A percentile compares a stretch with the other conserved stretches of the same genome.
phyloP scores from a whole-genome alignment of 2,888 invertebrate species.

The Brassicogethes aeneus region DNA sequence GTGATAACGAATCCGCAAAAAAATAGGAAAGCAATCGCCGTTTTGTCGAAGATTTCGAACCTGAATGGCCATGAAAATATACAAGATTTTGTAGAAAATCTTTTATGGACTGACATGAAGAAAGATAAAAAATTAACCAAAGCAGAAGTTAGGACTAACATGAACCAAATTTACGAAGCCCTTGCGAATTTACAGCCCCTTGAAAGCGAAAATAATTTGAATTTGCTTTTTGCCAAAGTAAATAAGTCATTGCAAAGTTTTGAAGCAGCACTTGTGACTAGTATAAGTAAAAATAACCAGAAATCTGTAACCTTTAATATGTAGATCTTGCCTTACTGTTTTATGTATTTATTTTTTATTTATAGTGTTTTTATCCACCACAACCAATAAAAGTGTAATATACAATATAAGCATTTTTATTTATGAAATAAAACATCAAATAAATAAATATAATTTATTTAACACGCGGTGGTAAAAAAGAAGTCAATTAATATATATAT shows the following conservation, averaged over 20 bases:
- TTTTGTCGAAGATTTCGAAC: slow-evolving; percentile 17
- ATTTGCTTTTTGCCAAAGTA: slow-evolving; percentile 34
- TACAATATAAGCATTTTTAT: too few relatives aligned
- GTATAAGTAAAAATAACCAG: slow-evolving; percentile 22
- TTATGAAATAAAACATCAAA: background rate
- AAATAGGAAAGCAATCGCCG: slow-evolving; percentile 21
- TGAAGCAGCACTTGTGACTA: slow-evolving; percentile 32
- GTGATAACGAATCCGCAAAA: slow-evolving; percentile 25
- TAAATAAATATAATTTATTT: too few relatives aligned
- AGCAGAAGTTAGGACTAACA: slow-evolving; percentile 26
- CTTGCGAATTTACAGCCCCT: slow-evolving; percentile 30
- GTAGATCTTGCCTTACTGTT: slow-evolving; percentile 6
- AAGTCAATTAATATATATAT: too few relatives aligned
- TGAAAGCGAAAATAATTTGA: slow-evolving; percentile 34
- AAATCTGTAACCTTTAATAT: slow-evolving; percentile 35
- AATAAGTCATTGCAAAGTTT: slow-evolving; percentile 36
- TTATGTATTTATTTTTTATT: slow-evolving; percentile 5
- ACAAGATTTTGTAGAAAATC: slow-evolving; percentile 24
- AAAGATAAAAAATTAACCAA: slow-evolving; percentile 26
- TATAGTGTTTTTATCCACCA: slow-evolving; percentile 2
- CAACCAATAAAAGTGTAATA: too few relatives aligned
- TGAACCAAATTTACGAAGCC: slow-evolving; percentile 35
- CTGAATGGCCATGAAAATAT: slow-evolving; percentile 23
- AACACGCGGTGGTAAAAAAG: too few relatives aligned
- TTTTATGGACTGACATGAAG: slow-evolving; percentile 28